Base-by-base conservation (phyloP, 2,797 vertebrate genomes). In the Peromyscus nudipes region DNA sequence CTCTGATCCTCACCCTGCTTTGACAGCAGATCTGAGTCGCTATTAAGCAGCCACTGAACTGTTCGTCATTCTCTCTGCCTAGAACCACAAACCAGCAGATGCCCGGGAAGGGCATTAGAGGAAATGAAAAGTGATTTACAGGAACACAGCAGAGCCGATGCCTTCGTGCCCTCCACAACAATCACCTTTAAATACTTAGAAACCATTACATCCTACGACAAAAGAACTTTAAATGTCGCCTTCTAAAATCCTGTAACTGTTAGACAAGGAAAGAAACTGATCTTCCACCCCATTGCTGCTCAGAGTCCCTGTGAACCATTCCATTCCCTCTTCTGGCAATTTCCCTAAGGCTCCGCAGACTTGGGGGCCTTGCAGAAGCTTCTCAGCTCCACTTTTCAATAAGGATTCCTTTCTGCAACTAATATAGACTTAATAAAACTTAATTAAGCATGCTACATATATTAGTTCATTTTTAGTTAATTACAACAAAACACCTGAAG, bases 91-190 rank as follows among this genome's bases (percentile, higher is more conserved):
- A 91, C 62, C 31, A 79, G 40, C 87, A 80, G 82, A 89, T 92
- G 91, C 90, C 76, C 96, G 86, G 88, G 84, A 95, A 97, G 52
- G 49, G 31, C 88, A 92, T 80, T 73, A 34, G 29, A 97, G 92
- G 92, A 97, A 95, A 90, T 81, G 57, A 92, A 83, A 93, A 97
- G 83, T 69, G 29, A 96, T 92, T 97, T 96, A 97, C 87, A 95
- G 94, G 69, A 94, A 62, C 77, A 75, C 49, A 96, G 37, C 17
- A 5, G 37, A 67, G 84, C 29, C 37, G 55, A 40, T 4, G 81
- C 82, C 62, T 75, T n/a, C 29, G n/a, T 34, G 57, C 7, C 77
- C 85, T 46, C 77, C 77, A 2, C 76, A 88, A 69, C 69, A 83
- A 86, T 90, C 55, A 65, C 94, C 77, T 90, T 86, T 85, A 95